Evolutionary conservation across 2,888 invertebrate genomes (phyloP).

Genomic region (Meteorus cinctellus): DNA sequence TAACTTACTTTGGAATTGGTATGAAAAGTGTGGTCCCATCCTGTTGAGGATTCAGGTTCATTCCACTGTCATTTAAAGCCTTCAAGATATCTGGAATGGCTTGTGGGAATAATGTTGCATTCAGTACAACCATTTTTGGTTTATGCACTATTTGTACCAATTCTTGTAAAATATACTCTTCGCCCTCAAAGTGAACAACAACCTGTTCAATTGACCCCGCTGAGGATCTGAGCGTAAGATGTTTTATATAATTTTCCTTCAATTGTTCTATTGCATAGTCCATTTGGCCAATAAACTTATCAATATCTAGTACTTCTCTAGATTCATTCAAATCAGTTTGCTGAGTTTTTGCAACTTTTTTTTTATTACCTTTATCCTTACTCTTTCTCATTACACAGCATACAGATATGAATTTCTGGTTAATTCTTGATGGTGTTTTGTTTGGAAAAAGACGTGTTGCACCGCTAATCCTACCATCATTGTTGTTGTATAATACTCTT

Average conservation of each 20-base stretch:
- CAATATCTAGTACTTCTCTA: constrained; percentile 81
- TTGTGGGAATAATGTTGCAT: constrained; percentile 89
- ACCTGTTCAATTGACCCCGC: constrained; percentile 88
- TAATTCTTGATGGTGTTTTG: background rate
- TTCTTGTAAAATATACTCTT: constrained; percentile 88
- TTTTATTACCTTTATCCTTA: constrained; percentile 64
- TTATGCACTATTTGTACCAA: constrained; percentile 91
- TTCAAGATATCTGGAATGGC: constrained; percentile 86
- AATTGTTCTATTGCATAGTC: constrained; percentile 80
- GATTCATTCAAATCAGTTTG: constrained; percentile 83
- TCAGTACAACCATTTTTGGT: constrained; percentile 89
- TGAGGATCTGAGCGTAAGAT: constrained; percentile 86
- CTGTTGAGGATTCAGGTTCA: constrained; percentile 95
- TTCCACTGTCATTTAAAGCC: constrained; percentile 85
- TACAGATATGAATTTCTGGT: constrained; percentile 28
- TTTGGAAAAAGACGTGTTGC: background rate
- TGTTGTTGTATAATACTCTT: background rate
- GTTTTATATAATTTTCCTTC: constrained; percentile 86
- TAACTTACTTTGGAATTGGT: constrained; percentile 87
- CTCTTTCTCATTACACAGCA: constrained; percentile 50
- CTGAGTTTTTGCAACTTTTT: constrained; percentile 74
- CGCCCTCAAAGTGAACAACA: constrained; percentile 83
- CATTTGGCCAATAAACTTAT: constrained; percentile 81
- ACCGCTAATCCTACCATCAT: too few relatives aligned
- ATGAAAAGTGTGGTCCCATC: constrained; percentile 93